Conservation (phyloP, 2,797 vertebrate genomes). For the Poecilia velifera region DNA sequence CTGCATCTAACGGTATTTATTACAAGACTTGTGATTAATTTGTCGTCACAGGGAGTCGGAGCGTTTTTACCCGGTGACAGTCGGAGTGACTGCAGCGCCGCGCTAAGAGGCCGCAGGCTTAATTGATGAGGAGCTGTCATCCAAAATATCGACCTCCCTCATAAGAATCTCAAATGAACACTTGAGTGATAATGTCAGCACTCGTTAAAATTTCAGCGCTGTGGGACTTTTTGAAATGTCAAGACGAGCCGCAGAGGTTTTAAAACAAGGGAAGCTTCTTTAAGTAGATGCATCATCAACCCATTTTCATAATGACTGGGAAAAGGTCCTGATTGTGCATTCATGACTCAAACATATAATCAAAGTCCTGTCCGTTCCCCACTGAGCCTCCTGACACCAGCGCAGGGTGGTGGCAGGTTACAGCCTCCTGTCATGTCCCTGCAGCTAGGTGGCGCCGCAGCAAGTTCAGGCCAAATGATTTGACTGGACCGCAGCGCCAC, state of each 20-base stretch:
- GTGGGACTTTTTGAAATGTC: slow-evolving; percentile 64
- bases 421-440: not conserved
- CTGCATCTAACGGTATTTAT: slow-evolving; percentile 56
- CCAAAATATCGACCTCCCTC: slow-evolving; percentile 52
- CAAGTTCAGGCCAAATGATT: slow-evolving; percentile 26
- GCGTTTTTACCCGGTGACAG: slow-evolving; percentile 9
- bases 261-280: slow-evolving; percentile 37
- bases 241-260: slow-evolving; percentile 31
- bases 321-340: slow-evolving; percentile 35
- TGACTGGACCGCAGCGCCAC: slow-evolving; percentile 8
- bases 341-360: slow-evolving; percentile 33
- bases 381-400: slow-evolving; percentile 30
- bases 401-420: too few relatives aligned
- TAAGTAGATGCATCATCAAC: slow-evolving; percentile 30
- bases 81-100: slow-evolving; percentile 28
- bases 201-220: slow-evolving; percentile 57
- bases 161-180: slow-evolving; percentile 63
- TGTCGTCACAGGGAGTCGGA: slow-evolving; percentile 4
- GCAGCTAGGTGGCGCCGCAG: slow-evolving; percentile 21
- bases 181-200: slow-evolving; percentile 58
- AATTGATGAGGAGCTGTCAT: slow-evolving; percentile 65
- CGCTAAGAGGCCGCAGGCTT: slow-evolving; percentile 26
- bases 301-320: slow-evolving; percentile 34
- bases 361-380: slow-evolving; percentile 3
- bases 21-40: slow-evolving; percentile 57